Evolutionary conservation across 2,113 vertebrate species (phyloP).

Genomic region (Cyrtonyx montezumae): DNA sequence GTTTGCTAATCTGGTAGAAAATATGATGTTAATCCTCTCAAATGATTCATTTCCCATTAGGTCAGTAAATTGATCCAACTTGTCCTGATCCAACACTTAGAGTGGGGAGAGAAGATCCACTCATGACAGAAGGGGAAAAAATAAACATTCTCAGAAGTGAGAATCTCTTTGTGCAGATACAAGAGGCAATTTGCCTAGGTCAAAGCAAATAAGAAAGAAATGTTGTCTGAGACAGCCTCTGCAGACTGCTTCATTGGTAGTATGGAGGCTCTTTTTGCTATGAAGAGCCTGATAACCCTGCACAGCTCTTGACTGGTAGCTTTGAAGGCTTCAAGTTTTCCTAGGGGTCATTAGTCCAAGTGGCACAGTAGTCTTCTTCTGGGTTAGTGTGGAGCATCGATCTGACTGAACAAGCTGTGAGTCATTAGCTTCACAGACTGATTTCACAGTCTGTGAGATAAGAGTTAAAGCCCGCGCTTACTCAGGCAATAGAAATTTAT

Average conservation of each 20-base stretch:
- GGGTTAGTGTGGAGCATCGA: neutral
- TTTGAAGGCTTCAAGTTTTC: neutral
- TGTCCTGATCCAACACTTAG: neutral
- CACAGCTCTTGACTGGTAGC: neutral
- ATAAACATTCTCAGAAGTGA: neutral
- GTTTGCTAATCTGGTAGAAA: neutral
- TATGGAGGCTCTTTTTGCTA: neutral
- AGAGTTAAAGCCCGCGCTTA: neutral
- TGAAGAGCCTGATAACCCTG: neutral
- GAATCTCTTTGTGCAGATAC: neutral
- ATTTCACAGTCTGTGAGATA: neutral
- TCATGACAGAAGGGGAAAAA: neutral
- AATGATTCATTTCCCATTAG: neutral
- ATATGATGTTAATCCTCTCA: neutral
- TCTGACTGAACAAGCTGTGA: neutral
- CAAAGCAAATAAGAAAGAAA: slow-evolving; percentile 21
- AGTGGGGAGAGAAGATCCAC: neutral
- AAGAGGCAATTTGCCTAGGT: slow-evolving; percentile 32
- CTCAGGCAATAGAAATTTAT: neutral
- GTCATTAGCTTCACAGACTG: slow-evolving; percentile 6
- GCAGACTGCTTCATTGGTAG: neutral
- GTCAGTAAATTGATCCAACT: neutral
- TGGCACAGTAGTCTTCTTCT: neutral
- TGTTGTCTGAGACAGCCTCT: neutral
- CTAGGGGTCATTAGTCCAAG: neutral